A percentile compares a stretch with the other conserved stretches of the same genome.
Conservation (phyloP, 2,113 vertebrate species). For the Chionis minor region DNA sequence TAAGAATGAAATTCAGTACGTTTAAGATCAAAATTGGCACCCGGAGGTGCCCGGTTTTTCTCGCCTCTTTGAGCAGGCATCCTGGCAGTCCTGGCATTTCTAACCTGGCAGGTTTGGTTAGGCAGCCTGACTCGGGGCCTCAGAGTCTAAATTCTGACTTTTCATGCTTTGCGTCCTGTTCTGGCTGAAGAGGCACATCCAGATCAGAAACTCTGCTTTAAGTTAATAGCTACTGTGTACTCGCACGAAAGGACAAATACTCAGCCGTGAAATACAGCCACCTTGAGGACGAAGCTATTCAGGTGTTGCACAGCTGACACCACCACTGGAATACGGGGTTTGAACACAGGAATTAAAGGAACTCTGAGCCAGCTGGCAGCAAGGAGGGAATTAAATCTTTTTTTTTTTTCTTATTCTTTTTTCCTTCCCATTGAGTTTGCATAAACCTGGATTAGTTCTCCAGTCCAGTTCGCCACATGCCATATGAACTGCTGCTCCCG, state of each 20-base stretch:
- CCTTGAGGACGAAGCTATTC: neutral
- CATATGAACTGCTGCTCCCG: neutral
- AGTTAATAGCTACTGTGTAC: neutral
- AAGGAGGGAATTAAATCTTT: neutral
- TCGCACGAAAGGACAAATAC: neutral
- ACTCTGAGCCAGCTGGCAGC: neutral
- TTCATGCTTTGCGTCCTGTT: neutral
- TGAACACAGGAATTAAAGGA: neutral
- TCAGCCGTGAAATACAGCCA: neutral
- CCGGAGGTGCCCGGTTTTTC: neutral
- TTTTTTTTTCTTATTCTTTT: neutral
- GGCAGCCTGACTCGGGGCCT: neutral
- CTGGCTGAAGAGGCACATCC: neutral
- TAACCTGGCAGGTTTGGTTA: neutral
- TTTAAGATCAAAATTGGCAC: neutral
- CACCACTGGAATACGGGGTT: fast-evolving
- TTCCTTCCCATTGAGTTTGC: neutral
- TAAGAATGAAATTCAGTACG: neutral
- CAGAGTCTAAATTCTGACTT: neutral
- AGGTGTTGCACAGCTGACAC: neutral
- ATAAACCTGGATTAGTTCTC: neutral
- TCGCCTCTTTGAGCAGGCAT: neutral
- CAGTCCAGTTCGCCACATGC: neutral
- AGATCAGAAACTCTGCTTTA: neutral
- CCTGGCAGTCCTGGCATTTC: neutral